Evolutionary conservation across 2,797 vertebrate genomes (phyloP).

Genomic region (Darevskia nairensis): DNA sequence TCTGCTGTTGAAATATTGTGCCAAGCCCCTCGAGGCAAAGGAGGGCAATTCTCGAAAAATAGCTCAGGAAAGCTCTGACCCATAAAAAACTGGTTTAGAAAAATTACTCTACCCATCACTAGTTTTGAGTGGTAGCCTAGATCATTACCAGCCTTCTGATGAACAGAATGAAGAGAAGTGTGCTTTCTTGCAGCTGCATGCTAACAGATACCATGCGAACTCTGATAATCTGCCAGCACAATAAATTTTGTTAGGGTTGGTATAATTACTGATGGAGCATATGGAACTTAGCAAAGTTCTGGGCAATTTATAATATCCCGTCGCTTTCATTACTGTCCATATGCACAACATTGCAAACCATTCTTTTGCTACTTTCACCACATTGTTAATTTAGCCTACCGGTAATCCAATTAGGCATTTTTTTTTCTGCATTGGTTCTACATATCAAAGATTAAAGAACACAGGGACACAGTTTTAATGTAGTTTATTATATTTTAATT

Average conservation of each 20-base stretch:
- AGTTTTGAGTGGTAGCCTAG: background rate
- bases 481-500: background rate
- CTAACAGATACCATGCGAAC: constrained; percentile 20
- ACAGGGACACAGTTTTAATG: background rate
- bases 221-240: background rate
- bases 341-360: constrained; percentile 39
- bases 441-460: constrained; percentile 9
- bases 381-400: constrained; percentile 41
- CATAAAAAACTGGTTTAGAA: background rate
- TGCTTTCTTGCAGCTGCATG: background rate
- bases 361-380: constrained; percentile 46
- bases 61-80: too few species aligned
- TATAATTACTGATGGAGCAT: constrained; percentile 55
- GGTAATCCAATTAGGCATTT: constrained; percentile 29
- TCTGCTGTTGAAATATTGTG: background rate
- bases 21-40: background rate
- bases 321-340: constrained; percentile 29
- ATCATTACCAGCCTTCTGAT: background rate
- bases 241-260: constrained; percentile 32
- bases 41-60: background rate
- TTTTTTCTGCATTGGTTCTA: background rate
- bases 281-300: constrained; percentile 47
- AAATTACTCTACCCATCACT: background rate
- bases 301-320: constrained; percentile 48
- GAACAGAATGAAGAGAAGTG: background rate